These are phyloP conservation scores for Acrocera orbiculus DNA, from an alignment of 2,888 invertebrate genomes.

Conservation along the genomic window DNA sequence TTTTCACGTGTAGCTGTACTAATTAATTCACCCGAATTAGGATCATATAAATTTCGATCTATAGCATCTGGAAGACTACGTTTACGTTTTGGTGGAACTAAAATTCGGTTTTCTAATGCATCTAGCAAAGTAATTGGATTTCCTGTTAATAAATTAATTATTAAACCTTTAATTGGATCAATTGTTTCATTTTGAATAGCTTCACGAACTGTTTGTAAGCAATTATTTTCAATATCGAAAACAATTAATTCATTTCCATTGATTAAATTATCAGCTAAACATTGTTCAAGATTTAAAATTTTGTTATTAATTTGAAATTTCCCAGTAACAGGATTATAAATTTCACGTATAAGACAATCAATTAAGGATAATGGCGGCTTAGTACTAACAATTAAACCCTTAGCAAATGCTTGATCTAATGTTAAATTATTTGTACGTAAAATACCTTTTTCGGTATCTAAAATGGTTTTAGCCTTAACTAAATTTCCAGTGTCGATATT, in stretches of 20 bases:
- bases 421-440: constrained; percentile 51
- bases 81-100: constrained; percentile 65
- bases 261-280: constrained; percentile 55
- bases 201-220: constrained; percentile 61
- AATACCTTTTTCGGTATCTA: constrained; percentile 52
- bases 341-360: constrained; percentile 63
- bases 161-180: constrained; percentile 62
- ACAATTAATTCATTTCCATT: constrained; percentile 61
- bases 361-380: constrained; percentile 66
- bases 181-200: constrained; percentile 60
- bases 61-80: constrained; percentile 76
- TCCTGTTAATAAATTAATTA: constrained; percentile 55
- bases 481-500: constrained; percentile 50
- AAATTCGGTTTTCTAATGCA: constrained; percentile 65
- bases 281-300: constrained; percentile 52
- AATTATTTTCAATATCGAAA: constrained; percentile 60
- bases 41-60: constrained; percentile 81
- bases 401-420: constrained; percentile 61
- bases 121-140: constrained; percentile 61
- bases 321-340: constrained; percentile 59
- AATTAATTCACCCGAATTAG: constrained; percentile 62
- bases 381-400: constrained; percentile 63
- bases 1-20: constrained; percentile 65
- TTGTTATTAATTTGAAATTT: constrained; percentile 50
- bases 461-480: constrained; percentile 45